phyloP scores from a whole-genome alignment of 1,140 invertebrate genomes.

The Drosophila arawakana region DNA sequence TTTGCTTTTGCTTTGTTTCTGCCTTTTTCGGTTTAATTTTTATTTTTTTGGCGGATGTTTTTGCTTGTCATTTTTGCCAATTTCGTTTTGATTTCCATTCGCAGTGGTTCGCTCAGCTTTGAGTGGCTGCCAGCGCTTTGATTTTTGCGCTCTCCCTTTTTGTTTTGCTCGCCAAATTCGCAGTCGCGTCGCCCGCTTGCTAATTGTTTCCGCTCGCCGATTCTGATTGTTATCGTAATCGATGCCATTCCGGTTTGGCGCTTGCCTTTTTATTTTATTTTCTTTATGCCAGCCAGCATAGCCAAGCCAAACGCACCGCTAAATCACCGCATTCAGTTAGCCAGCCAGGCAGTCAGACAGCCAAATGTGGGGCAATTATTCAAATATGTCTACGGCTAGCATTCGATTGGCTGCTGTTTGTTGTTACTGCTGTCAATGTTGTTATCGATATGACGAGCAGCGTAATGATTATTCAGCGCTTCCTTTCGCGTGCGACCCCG shows the following conservation, averaged over 20 bases:
- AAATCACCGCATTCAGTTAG: slow-evolving; percentile 4
- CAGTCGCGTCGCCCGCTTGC: slow-evolving; percentile 35
- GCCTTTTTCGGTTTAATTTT: background rate
- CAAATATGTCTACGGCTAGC: slow-evolving; percentile 28
- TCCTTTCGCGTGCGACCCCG: slow-evolving; percentile 68
- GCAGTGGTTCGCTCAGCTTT: slow-evolving; percentile 31
- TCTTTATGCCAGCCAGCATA: slow-evolving; percentile 51
- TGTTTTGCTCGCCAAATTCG: slow-evolving; percentile 74
- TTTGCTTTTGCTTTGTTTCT: slow-evolving; percentile 13
- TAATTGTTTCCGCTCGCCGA: slow-evolving; percentile 48
- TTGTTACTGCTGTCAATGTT: slow-evolving; percentile 13
- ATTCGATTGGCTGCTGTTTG: slow-evolving; percentile 18
- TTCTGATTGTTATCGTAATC: slow-evolving; percentile 64
- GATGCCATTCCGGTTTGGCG: slow-evolving; percentile 57
- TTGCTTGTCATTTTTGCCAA: slow-evolving; percentile 48
- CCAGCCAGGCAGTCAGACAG: slow-evolving; percentile 8
- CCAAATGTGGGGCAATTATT: slow-evolving; percentile 58
- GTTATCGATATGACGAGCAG: slow-evolving; percentile 72
- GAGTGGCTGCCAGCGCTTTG: slow-evolving; percentile 31
- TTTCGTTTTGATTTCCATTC: slow-evolving; percentile 43
- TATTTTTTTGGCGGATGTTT: slow-evolving; percentile 42
- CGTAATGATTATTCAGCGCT: slow-evolving; percentile 78
- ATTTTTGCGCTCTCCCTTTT: slow-evolving; percentile 39
- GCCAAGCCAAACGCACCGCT: slow-evolving; percentile 3
- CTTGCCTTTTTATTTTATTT: slow-evolving; percentile 42